Evolutionary conservation across 1,140 invertebrate genomes (phyloP).

Genomic region (Procambarus virginalis): DNA sequence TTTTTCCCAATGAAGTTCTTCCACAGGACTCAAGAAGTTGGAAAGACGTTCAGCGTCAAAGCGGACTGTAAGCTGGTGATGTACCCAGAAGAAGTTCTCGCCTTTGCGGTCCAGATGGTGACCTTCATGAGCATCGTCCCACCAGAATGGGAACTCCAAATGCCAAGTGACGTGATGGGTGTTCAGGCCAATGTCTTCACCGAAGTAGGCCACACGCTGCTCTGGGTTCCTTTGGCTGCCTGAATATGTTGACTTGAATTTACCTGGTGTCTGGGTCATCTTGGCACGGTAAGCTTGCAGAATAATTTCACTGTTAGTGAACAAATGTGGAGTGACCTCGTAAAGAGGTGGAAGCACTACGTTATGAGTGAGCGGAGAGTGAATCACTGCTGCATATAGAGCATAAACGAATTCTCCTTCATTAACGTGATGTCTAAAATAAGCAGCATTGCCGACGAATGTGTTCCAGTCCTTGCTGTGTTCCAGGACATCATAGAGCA

Average conservation of each 20-base stretch:
- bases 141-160: constrained; percentile 54
- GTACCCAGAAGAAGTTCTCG: constrained; percentile 58
- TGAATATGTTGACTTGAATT: constrained; percentile 20
- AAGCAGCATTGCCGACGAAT: constrained; percentile 41
- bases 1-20: constrained; percentile 41
- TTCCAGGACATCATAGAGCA: constrained; percentile 30
- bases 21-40: constrained; percentile 38
- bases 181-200: constrained; percentile 49
- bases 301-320: constrained; percentile 54
- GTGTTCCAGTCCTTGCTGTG: constrained; percentile 7
- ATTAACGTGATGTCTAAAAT: constrained; percentile 34
- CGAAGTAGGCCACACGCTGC: constrained; percentile 51
- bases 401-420: constrained; percentile 55
- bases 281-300: constrained; percentile 36
- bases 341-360: constrained; percentile 51
- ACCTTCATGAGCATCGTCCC: constrained; percentile 11
- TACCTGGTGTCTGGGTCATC: constrained; percentile 22
- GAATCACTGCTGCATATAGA: constrained; percentile 27
- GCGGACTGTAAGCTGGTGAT: constrained; percentile 46
- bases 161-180: constrained; percentile 53
- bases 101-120: constrained; percentile 47
- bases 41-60: constrained; percentile 50
- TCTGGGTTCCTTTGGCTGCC: constrained; percentile 34
- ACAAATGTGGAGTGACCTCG: constrained; percentile 53
- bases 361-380: constrained; percentile 21